A percentile compares a stretch with the other conserved stretches of the same genome.
These are phyloP conservation scores for Exephanes ischioxanthus DNA, from an alignment of 2,888 invertebrate species.

Conservation along the genomic window DNA sequence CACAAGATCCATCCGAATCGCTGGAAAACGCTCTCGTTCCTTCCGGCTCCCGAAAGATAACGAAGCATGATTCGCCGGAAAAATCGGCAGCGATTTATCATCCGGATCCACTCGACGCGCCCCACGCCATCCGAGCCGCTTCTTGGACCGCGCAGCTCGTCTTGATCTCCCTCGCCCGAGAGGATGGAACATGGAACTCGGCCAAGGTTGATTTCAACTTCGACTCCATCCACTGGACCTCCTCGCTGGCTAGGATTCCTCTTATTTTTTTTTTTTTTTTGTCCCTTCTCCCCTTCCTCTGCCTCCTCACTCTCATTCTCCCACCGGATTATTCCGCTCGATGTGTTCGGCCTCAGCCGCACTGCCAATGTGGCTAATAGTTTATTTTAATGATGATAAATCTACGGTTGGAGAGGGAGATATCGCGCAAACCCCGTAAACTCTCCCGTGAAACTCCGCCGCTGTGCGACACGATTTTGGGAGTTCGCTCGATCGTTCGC, in stretches of 20 bases:
- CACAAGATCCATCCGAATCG: conserved; percentile 11
- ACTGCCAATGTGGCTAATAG: conserved; percentile 51
- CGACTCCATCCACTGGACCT: conserved; percentile 51
- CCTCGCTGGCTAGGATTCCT: conserved; percentile 18
- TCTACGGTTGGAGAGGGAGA: background rate
- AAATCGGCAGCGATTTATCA: conserved; percentile 60
- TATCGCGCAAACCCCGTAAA: background rate
- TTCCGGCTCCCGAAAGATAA: conserved; percentile 24
- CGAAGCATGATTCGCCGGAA: conserved; percentile 52
- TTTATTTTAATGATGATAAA: conserved; percentile 54
- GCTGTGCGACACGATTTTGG: conserved; percentile 23
- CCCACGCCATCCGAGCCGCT: background rate
- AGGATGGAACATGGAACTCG: conserved; percentile 58
- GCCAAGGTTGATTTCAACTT: conserved; percentile 56
- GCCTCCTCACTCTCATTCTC: background rate
- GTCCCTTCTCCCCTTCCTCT: conserved; percentile 26
- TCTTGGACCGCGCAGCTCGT: conserved; percentile 14
- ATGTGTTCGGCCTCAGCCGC: conserved; percentile 36
- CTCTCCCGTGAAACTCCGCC: no score
- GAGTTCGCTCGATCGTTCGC: conserved; percentile 14
- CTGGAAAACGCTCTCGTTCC: conserved; percentile 3
- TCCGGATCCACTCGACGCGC: conserved; percentile 35
- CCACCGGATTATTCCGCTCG: conserved; percentile 24
- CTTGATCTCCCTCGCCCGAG: conserved; percentile 8
- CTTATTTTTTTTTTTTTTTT: conserved; percentile 25